Evolutionary conservation across 1,140 invertebrate genomes (phyloP), one percentile per base, ranked within the genome.

Genomic region (Anthonomus grandis): DNA sequence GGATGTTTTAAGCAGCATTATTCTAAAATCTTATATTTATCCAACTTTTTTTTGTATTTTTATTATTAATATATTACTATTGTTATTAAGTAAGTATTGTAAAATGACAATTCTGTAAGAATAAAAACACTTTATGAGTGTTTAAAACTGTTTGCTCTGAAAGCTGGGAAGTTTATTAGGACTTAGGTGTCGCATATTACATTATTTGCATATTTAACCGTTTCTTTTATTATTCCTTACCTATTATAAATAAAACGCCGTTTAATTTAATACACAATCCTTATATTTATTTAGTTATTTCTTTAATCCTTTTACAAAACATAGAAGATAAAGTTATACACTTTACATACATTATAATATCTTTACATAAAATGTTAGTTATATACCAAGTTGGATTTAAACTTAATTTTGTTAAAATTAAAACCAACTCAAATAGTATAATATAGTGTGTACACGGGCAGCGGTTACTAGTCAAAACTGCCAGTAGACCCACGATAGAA

Each of bases 311-410:
- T 57, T 56, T 57, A 57, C 55, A 57, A 57, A 57, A 57, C 55
- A 57, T 57, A 57, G 55, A 57, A 42, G 41, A 49, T 57, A 46
- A 57, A 57, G 55, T 57, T 49, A 22, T 57, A 49, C 37, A 57
- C 46, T 57, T 57, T 57, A 57, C 46, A 48, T 44, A 24, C 50
- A 38, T 18, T 47, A 55, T n/a, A n/a, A n/a, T 55, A 27, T 49
- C 39, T 56, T 56, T 56, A 56, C 53, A 56, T 42, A 48, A 48
- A 56, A 48, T 23, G 45, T 54, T 22, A 54, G 51, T 47, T 56
- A 45, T 56, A 56, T 56, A 56, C 25, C 41, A n/a, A 41, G 53
- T 48, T 48, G 53, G 41, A 45, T 55, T 55, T 24, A 46, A 55
- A 45, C 34, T 55, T 4, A 46, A 55, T 39, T 51, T 17, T 15